A percentile compares a stretch with the other conserved stretches of the same genome.
Evolutionary conservation across 2,797 vertebrate species (phyloP).

Genomic region (Myiothlypis coronata): DNA sequence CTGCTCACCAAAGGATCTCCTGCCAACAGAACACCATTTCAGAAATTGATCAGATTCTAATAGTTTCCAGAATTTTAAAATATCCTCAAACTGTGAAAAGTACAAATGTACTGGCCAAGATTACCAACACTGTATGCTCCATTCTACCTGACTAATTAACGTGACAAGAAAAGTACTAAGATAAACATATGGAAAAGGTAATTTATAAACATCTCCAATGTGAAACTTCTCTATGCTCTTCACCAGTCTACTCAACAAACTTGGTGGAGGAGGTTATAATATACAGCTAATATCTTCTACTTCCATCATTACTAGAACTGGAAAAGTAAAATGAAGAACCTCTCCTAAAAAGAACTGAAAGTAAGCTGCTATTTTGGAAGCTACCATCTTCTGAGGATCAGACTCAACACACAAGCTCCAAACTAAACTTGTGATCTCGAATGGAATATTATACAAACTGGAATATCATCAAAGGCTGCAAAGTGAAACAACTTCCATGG

Average conservation of each 20-base stretch:
- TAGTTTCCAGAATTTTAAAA: neutral
- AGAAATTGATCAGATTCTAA: neutral
- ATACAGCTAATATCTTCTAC: neutral
- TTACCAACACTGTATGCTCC: neutral
- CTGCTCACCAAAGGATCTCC: neutral
- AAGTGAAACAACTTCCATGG: neutral
- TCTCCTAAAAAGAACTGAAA: neutral
- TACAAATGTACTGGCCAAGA: neutral
- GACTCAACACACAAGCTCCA: neutral
- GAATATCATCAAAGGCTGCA: neutral
- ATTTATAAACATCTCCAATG: neutral
- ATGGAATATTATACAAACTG: neutral
- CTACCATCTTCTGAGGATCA: neutral
- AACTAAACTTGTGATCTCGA: neutral
- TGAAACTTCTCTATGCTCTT: neutral
- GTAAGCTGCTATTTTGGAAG: neutral
- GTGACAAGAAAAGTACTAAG: neutral
- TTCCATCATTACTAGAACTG: neutral
- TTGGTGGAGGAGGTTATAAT: neutral
- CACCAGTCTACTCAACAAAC: neutral
- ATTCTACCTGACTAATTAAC: neutral
- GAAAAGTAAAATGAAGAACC: neutral
- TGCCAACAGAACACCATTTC: neutral
- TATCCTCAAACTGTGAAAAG: neutral
- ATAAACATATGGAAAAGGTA: neutral